A percentile compares a stretch with the other conserved stretches of the same genome.
These are phyloP conservation scores for Drosophila subpulchrella DNA, from an alignment of 1,140 invertebrate genomes.

Conservation along the genomic window DNA sequence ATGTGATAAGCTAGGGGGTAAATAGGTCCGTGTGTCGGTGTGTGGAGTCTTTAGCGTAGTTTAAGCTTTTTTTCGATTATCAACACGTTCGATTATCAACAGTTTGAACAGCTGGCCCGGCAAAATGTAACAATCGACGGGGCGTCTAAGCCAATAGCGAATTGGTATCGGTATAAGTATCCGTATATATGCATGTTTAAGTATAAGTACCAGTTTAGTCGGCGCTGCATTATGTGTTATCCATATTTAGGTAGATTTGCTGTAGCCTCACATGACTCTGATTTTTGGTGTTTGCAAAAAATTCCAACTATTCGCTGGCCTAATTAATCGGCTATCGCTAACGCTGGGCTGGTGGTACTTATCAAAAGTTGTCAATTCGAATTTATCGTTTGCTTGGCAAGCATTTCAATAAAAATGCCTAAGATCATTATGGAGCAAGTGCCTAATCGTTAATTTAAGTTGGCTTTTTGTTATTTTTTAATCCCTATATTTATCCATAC, in stretches of 20 bases:
- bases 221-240: slow-evolving; percentile 11
- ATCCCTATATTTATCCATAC: slow-evolving; percentile 36
- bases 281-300: slow-evolving; percentile 12
- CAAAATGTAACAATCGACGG: slow-evolving; percentile 14
- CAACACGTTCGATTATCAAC: slow-evolving; percentile 67
- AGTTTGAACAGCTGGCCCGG: slow-evolving; percentile 33
- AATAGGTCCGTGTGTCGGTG: slow-evolving; percentile 4
- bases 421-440: slow-evolving; percentile 48
- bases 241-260: slow-evolving; percentile 15
- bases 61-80: slow-evolving; percentile 41
- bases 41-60: not conserved
- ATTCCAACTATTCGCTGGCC: slow-evolving; percentile 38
- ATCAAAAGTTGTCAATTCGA: slow-evolving; percentile 18
- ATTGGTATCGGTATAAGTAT: slow-evolving; percentile 14
- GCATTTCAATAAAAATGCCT: slow-evolving; percentile 78
- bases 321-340: slow-evolving; percentile 38
- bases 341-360: slow-evolving; percentile 8
- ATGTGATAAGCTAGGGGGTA: not conserved
- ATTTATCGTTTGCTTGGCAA: slow-evolving; percentile 43
- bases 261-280: not conserved
- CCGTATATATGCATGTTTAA: slow-evolving; percentile 24
- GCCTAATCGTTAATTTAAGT: slow-evolving; percentile 46
- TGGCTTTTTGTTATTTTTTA: slow-evolving; percentile 7
- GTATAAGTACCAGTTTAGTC: slow-evolving; percentile 34
- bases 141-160: slow-evolving; percentile 27